Percentiles rank a stretch among this genome's conserved stretches.
Conservation (phyloP, 2,797 vertebrate genomes). For the Sebastiscus tertius region DNA sequence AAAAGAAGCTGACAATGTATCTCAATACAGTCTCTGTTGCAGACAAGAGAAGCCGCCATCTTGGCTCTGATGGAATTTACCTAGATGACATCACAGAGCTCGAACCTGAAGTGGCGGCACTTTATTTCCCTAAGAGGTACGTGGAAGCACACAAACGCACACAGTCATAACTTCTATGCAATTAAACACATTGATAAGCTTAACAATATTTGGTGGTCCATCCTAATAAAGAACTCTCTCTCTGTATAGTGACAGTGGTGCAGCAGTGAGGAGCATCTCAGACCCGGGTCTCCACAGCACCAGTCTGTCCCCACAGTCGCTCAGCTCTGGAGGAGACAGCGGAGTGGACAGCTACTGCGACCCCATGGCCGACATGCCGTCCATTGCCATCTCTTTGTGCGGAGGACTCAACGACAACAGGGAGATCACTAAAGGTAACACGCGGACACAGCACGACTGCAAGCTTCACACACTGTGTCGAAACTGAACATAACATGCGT, state of each 20-base stretch:
- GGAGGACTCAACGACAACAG: constrained; percentile 92
- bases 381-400: constrained; percentile 93
- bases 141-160: background rate
- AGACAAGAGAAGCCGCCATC: constrained; percentile 94
- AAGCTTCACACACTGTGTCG: background rate
- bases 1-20: background rate
- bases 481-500: background rate
- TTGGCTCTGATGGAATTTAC: constrained; percentile 95
- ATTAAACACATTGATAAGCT: background rate
- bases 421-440: constrained; percentile 92
- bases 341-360: constrained; percentile 93
- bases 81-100: constrained; percentile 96
- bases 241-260: constrained; percentile 78
- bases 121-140: constrained; percentile 98
- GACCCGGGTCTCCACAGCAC: constrained; percentile 82
- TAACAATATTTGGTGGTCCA: background rate
- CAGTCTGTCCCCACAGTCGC: constrained; percentile 91
- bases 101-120: constrained; percentile 94
- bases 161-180: too few species aligned
- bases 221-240: background rate
- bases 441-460: background rate
- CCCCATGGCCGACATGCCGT: constrained; percentile 88
- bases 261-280: constrained; percentile 57
- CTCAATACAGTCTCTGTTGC: constrained; percentile 5
- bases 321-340: constrained; percentile 93